These are phyloP conservation scores for Idaea straminata DNA, from an alignment of 2,888 invertebrate species.

Conservation along the genomic window DNA sequence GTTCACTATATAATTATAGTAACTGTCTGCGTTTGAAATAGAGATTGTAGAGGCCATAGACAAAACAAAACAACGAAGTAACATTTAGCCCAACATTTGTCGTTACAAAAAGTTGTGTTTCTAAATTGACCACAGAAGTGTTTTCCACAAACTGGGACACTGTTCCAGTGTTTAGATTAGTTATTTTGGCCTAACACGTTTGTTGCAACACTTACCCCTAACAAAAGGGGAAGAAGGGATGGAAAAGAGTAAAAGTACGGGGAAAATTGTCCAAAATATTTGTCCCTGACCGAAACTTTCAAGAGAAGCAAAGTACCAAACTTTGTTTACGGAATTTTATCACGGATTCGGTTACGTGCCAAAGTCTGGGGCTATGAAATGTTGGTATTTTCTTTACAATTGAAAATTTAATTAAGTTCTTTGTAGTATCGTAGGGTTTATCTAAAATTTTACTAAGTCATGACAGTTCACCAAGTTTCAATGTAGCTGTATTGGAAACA, in stretches of 20 bases:
- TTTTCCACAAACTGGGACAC: neutral
- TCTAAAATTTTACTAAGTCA: neutral
- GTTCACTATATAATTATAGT: too few species aligned
- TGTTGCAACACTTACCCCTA: neutral
- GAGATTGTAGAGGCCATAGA: neutral
- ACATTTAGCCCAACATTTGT: neutral
- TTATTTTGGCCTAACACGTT: neutral
- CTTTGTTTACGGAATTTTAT: neutral
- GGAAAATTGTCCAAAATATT: neutral
- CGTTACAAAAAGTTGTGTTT: neutral
- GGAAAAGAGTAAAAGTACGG: neutral
- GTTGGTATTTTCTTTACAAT: neutral
- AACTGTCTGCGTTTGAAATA: too few species aligned
- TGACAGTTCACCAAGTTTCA: neutral
- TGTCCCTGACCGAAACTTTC: neutral
- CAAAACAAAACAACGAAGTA: neutral
- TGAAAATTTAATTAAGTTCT: conserved; percentile 1
- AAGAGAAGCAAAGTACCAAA: neutral
- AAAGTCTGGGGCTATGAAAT: neutral
- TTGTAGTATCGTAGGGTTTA: neutral
- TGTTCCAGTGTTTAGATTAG: neutral
- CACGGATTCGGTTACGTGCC: neutral
- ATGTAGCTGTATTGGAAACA: neutral
- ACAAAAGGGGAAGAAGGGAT: neutral
- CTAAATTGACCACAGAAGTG: neutral